Percentiles rank a stretch among this genome's conserved stretches.
Evolutionary conservation across 2,113 vertebrate species (phyloP).

Genomic region (Marcusenius ussheri): DNA sequence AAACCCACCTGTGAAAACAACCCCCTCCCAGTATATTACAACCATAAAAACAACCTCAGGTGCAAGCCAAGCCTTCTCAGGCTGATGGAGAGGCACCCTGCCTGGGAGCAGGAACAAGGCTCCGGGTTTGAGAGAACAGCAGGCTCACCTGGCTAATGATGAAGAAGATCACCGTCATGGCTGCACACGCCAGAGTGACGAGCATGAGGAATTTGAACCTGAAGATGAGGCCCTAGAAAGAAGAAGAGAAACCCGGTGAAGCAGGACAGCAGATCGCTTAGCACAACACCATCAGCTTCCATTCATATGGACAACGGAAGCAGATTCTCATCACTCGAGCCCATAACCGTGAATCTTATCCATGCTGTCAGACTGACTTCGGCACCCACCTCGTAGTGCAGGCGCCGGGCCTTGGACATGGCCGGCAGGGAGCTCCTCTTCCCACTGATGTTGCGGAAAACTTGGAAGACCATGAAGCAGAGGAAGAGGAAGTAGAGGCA

Average conservation of each 20-base stretch:
- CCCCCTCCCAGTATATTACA: neutral
- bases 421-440: conserved; percentile 85
- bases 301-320: neutral
- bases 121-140: neutral
- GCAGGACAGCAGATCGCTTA: neutral
- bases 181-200: conserved; percentile 89
- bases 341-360: neutral
- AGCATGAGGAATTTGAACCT: conserved; percentile 98
- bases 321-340: neutral
- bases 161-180: conserved; percentile 96
- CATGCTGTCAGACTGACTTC: neutral
- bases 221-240: conserved; percentile 84
- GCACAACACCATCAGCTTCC: neutral
- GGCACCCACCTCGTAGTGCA: conserved; percentile 83
- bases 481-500: conserved; percentile 97
- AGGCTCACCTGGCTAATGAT: conserved; percentile 87
- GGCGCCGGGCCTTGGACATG: conserved; percentile 85
- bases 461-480: conserved; percentile 97
- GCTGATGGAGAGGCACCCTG: neutral
- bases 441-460: conserved; percentile 93
- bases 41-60: neutral
- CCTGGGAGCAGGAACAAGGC: neutral
- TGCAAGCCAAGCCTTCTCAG: neutral
- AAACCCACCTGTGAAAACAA: neutral
- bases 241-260: neutral